Evolutionary conservation across 2,888 invertebrate genomes (phyloP).

Genomic region (Agriopis leucophaearia): DNA sequence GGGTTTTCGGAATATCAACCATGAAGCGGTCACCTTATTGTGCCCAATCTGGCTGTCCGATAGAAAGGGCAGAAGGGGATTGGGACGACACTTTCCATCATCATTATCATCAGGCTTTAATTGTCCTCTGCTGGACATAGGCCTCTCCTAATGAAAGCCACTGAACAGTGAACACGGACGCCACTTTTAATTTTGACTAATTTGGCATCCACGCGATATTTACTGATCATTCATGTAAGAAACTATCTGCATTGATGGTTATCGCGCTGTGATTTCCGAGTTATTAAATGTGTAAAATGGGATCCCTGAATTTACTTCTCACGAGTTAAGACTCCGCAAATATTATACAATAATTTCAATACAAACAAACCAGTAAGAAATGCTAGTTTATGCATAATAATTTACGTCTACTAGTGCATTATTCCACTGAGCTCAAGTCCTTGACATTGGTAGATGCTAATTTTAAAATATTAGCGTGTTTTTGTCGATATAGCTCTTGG

Average conservation of each 20-base stretch:
- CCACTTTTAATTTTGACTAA: neutral
- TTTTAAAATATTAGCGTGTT: conserved; percentile 43
- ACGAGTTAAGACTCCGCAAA: neutral
- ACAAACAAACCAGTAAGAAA: conserved; percentile 16
- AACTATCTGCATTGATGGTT: neutral
- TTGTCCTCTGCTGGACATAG: too few relatives aligned
- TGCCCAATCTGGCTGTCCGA: too few relatives aligned
- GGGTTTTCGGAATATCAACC: too few relatives aligned
- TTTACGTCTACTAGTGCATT: conserved; percentile 20
- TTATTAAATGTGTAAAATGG: neutral
- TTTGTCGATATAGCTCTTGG: conserved; percentile 31
- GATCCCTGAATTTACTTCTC: neutral
- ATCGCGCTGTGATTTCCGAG: neutral
- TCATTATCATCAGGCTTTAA: too few relatives aligned
- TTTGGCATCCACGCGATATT: neutral
- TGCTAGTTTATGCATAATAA: conserved; percentile 13
- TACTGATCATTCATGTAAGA: too few relatives aligned
- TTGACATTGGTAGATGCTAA: conserved; percentile 47
- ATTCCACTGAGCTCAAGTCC: conserved; percentile 30
- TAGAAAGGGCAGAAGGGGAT: too few relatives aligned
- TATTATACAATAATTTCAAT: conserved; percentile 16
- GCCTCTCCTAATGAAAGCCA: too few relatives aligned
- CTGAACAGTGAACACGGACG: too few relatives aligned
- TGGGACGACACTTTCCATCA: neutral
- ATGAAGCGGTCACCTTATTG: too few relatives aligned